Evolutionary conservation across 2,888 invertebrate genomes (phyloP), one percentile per base, ranked within the genome.

Genomic region (Eurytoma californica): DNA sequence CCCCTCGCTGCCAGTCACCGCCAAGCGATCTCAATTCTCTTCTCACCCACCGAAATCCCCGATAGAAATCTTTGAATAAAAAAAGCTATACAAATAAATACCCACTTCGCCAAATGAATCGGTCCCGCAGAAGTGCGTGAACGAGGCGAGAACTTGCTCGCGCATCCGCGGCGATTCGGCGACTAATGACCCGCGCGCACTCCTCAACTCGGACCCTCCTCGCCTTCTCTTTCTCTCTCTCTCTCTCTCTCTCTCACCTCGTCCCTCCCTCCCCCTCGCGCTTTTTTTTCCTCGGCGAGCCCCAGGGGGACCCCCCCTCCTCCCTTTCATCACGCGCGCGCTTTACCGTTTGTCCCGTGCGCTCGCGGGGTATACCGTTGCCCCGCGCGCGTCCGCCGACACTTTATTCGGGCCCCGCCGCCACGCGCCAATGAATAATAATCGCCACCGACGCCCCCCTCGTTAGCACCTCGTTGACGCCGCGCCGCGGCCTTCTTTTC

Each of bases 241-340:
- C 47, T 39, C 49, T 51, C 67, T 30, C 39, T 16, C 65, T 30
- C 65, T 72, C 63, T 51, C 72, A 51, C 72, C 39, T 24, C 14
- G 9, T n/a, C 57, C 24, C 61, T 57, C 68, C 53, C 57, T 55
- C 61, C 57, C 60, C 39, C 16, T 57, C 49, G 18, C 70, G 18
- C n/a, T 16, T n/a, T 53, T 53, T 53, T 53, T 53, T 53, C n/a
- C 5, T 53, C 3, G n/a, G 13, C 16, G 16, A 16, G 61, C 30
- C 16, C 60, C 61, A 24, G 60, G 51, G 24, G 49, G 14, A 51
- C 20, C 7, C 24, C 18, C 67, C 16, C 66, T 14, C 51, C 53
- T 39, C 65, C 66, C 67, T 77, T 69, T 72, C 72, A 77, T 77
- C 80, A 77, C 80, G 80, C 80, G 80, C 77, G 77, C 77, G 47